Conservation (phyloP, 2,797 vertebrate species). For the Sarcophilus harrisii region DNA sequence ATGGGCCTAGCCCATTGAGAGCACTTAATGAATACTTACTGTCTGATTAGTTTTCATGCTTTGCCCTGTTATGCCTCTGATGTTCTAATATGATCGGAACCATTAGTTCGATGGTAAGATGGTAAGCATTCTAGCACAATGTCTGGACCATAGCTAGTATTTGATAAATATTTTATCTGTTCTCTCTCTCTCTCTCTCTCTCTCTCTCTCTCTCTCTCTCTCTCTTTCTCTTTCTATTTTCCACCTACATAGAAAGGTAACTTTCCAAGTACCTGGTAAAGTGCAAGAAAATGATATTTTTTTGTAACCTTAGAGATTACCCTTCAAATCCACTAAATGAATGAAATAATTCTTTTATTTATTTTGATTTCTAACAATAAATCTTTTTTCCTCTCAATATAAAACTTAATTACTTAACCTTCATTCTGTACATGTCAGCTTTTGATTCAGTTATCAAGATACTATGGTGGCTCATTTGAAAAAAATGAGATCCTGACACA, state of each 20-base stretch:
- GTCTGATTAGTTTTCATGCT: background rate
- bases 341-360: background rate
- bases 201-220: no score
- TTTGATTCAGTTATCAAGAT: background rate
- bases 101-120: background rate
- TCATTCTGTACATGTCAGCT: background rate
- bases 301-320: background rate
- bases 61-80: background rate
- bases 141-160: background rate
- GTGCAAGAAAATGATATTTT: background rate
- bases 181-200: no score
- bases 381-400: background rate
- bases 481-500: background rate
- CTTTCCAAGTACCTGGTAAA: background rate
- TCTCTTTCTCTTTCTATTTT: background rate
- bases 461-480: background rate
- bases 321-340: background rate
- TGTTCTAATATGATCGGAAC: rapidly evolving
- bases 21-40: background rate
- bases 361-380: background rate
- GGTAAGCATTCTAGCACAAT: background rate
- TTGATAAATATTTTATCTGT: background rate
- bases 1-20: background rate
- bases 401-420: background rate
- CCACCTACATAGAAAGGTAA: background rate